Percentiles rank a stretch among this genome's conserved stretches.
Conservation (phyloP, 2,888 invertebrate genomes). For the Amaurobius ferox region DNA sequence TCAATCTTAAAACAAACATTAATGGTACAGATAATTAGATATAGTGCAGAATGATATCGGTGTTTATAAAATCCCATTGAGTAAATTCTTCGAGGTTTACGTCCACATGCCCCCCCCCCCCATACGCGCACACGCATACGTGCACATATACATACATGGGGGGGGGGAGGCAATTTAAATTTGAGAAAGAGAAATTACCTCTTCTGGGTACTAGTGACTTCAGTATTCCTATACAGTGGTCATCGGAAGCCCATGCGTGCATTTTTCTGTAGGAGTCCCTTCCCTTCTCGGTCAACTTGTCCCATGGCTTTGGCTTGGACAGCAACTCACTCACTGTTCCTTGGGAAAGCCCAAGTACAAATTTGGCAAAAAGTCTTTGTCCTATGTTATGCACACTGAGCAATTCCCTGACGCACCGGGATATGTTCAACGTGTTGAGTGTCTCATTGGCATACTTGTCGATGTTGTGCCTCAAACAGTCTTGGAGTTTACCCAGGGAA, state of each 20-base stretch:
- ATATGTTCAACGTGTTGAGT: conserved; percentile 94
- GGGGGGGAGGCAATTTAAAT: too few species aligned
- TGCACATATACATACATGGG: too few species aligned
- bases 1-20: too few species aligned
- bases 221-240: conserved; percentile 95
- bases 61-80: too few species aligned
- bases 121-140: too few species aligned
- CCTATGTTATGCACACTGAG: conserved; percentile 98
- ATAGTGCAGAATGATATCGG: too few species aligned
- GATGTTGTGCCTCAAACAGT: conserved; percentile 96
- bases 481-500: conserved; percentile 86
- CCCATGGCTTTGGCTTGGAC: conserved; percentile 99
- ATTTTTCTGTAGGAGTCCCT: conserved; percentile 99
- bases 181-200: too few species aligned
- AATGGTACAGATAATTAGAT: too few species aligned
- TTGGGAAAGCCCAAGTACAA: conserved; percentile 96
- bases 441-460: conserved; percentile 96
- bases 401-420: conserved; percentile 93
- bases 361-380: conserved; percentile 98
- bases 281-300: conserved; percentile 99
- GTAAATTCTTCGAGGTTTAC: too few species aligned
- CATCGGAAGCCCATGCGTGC: conserved; percentile 99
- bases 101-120: too few species aligned
- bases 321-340: conserved; percentile 98
- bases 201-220: conserved; percentile 98